Base-by-base conservation (phyloP, 1,140 invertebrate species). In the Popillia japonica region DNA sequence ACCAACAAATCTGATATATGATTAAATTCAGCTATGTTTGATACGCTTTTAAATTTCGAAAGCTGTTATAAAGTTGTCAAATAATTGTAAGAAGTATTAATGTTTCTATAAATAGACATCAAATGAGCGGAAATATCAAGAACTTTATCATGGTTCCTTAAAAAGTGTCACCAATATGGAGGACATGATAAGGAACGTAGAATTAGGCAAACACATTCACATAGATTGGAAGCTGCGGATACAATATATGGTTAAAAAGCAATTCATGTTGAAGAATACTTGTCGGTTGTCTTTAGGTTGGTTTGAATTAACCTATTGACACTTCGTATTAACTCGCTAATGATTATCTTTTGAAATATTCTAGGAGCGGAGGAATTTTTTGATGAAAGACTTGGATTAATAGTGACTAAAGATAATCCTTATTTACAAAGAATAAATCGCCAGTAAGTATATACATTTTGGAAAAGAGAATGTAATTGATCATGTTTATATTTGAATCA, bases 221-320 rank as follows among this genome's bases (percentile, higher is more conserved):
- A 91, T 96, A n/a, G 94, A 96, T 81, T 95, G 95, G 93, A 92
- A 92, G 82, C 91, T 93, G 7, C 92, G 92, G 9, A 87, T 96
- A 0, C 89, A 92, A 77, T 92, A 90, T 81, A 84, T 92, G 4
- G 93, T 94, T 91, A 91, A 91, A 80, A 90, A 89, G 1, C 90
- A 91, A 77, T 91, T 91, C 77, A 79, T 91, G 4, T 82, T 83
- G 27, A 92, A 89, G 0, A 90, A 91, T n/a, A 85, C 83, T 40
- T 96, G 94, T 81, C 91, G 93, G 79, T 94, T 93, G 83, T 89
- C 92, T 0, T 83, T 95, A 7, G 92, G 92, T 92, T 86, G 84
- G 72, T 74, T 14, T n/a, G 10, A 27, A 9, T 10, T 68, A 20
- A 74, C 11, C 9, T 8, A 72, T 6, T 22, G 22, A 10, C 6